A percentile compares a stretch with the other conserved stretches of the same genome.
These are phyloP conservation scores for Dicyrtomina minuta DNA, from an alignment of 2,888 invertebrate genomes.

Conservation along the genomic window DNA sequence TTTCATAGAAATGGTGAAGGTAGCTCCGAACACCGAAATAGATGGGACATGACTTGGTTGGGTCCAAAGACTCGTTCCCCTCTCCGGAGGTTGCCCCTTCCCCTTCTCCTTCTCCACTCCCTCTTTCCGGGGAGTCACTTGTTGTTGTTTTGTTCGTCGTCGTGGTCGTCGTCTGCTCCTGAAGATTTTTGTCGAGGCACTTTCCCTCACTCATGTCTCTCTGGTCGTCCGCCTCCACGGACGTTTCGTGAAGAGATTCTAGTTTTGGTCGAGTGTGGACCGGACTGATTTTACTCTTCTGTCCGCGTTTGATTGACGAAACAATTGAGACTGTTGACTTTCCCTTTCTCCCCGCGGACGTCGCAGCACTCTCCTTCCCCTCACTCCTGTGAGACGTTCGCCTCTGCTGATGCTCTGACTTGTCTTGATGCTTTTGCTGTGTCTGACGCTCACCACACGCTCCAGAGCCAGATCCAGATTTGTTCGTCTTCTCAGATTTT, in stretches of 20 bases:
- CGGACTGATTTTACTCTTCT: conserved; percentile 5
- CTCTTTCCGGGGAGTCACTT: too few species aligned
- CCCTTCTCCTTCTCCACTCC: too few species aligned
- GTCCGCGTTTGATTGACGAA: background rate
- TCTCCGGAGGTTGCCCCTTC: conserved; percentile 50
- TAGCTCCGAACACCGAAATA: conserved; percentile 60
- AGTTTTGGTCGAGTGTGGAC: conserved; percentile 12
- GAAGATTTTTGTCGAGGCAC: conserved; percentile 10
- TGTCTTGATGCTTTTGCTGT: conserved; percentile 1
- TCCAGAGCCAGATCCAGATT: too few species aligned
- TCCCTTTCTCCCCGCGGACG: background rate
- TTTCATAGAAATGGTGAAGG: conserved; percentile 60
- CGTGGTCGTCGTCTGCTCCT: conserved; percentile 23
- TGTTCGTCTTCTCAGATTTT: conserved; percentile 27
- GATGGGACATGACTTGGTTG: conserved; percentile 39
- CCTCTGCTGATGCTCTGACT: conserved; percentile 2
- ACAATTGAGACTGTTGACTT: too few species aligned
- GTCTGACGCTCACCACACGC: too few species aligned
- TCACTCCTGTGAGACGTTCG: background rate
- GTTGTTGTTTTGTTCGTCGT: conserved; percentile 3
- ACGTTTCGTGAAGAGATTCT: conserved; percentile 1
- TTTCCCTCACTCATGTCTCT: conserved; percentile 1
- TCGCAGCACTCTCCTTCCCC: background rate
- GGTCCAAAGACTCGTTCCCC: conserved; percentile 53
- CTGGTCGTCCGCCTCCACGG: conserved; percentile 1